A percentile compares a stretch with the other conserved stretches of the same genome.
phyloP scores from a whole-genome alignment of 1,140 invertebrate genomes.

The silkworm (Bombyx mori) region ASM3026992v2 NC_085129.1:15324501-15325000 shows the following conservation, averaged over 20 bases:
- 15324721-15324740: constrained; percentile 91
- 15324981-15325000: constrained; percentile 12
- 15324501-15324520: no score
- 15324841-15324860: constrained; percentile 53
- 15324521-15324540: no score
- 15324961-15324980: no score
- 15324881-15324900: constrained; percentile 10
- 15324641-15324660: constrained; percentile 90
- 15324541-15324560: no score
- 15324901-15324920: neutral
- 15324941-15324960: no score
- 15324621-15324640: constrained; percentile 11
- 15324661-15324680: constrained; percentile 86
- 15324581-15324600: no score
- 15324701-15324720: constrained; percentile 88
- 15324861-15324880: constrained; percentile 34
- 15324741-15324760: constrained; percentile 87
- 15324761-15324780: constrained; percentile 81
- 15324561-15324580: no score
- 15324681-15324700: constrained; percentile 92
- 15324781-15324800: constrained; percentile 50
- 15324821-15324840: constrained; percentile 66
- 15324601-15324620: no score
- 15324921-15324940: no score
- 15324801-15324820: constrained; percentile 50